Base-by-base conservation (phyloP, 1,140 invertebrate genomes). In the Drosophila elegans region DNA sequence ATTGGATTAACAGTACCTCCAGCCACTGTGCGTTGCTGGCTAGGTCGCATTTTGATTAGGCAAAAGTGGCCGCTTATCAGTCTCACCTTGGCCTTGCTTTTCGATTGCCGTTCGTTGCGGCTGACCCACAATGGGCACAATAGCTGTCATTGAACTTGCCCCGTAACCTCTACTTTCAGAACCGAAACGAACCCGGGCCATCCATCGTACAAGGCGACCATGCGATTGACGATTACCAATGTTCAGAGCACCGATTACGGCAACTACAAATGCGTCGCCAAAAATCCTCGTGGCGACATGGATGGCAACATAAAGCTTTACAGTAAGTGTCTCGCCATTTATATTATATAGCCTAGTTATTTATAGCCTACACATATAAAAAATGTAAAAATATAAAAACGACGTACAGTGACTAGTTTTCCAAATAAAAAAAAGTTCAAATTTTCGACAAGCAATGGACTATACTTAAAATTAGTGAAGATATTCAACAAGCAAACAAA, bases 221-320 rank as follows among this genome's bases (percentile, higher is more conserved):
- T 97, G 96, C 95, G 94, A 69, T 93, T 97, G 27, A 95, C 95
- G 10, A 97, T 97, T 72, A 93, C 94, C 75, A 95, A 97, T 88
- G 95, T 97, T 27, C 93, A 95, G 80, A 95, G 95, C 57, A 94
- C 93, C 80, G 97, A 98, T 93, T 97, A 97, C 90, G 97, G 97
- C 11, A 96, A 95, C 52, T 98, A 98, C 93, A 98, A 97, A 92
- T 98, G 97, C 53, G 96, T 98, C 3, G 97, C 97, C 41, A 98
- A 98, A 93, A 98, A 98, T 94, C 97, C 97, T 27, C 94, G 97
- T 55, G 97, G 97, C 66, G 97, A 98, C 93, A 98, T 97, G 5
- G 97, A 98, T 91, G 97, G 97, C 45, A 96, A 95, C 42, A 98
- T 98, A 88, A 95, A 96, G 82, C 93, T 98, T 48, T 98, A 98